Base-by-base conservation (phyloP, 2,113 vertebrate genomes). In the Origma solitaria region DNA sequence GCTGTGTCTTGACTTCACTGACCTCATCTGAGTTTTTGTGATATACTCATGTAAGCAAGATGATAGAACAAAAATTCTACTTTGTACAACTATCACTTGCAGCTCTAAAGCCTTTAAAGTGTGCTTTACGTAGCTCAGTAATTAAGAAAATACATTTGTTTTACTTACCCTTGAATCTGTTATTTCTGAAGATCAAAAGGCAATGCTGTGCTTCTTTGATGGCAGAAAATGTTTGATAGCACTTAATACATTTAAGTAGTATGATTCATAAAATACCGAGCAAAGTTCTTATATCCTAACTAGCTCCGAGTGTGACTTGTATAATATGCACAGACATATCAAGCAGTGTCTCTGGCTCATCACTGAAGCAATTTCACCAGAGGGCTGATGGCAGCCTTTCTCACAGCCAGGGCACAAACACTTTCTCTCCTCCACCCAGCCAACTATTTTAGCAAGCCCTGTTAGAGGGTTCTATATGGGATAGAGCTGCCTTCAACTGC, bases 121-220 rank as follows among this genome's bases (percentile, higher is more conserved):
- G 27, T 38, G 20, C 30, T 87, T 79, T 71, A 60, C 4, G 84
- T 11, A 40, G 13, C 14, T 72, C 38, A 58, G 16, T 87, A 88
- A 85, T 85, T 64, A 57, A 58, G 85, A 65, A 93, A 58, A 57
- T 35, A 4, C 4, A 31, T 88, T 86, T 73, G 9, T 73, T 92
- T 96, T 78, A 83, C 35, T 95, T 83, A 57, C 9, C 38, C 6
- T 58, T 86, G 38, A 23, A 70, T 54, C 20, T 65, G 10, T 80
- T 86, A 58, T 73, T 96, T 91, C 24, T 81, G 64, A 83, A 75
- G 71, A 83, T 66, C 58, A 86, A 80, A 95, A 82, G 24, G 80
- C 45, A 62, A 33, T 7, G 8, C 20, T 72, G 31, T 49, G 17
- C 11, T 87, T 38, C 42, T 95, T 77, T 69, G 68, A 66, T 47